These are phyloP conservation scores for Fistularia commersonii DNA, from an alignment of 2,797 vertebrate genomes.

Conservation along the genomic window DNA sequence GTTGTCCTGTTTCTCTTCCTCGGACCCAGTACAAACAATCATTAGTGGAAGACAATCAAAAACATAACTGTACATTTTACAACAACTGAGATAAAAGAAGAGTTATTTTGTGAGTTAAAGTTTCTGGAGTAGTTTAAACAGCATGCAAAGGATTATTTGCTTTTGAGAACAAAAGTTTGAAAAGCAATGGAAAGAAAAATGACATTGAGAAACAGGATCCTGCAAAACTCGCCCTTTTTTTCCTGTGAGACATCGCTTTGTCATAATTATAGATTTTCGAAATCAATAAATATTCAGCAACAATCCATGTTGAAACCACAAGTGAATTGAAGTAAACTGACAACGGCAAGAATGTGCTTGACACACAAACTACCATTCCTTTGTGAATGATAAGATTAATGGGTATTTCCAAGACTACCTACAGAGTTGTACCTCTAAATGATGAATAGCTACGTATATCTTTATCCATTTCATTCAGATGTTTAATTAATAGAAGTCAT, in stretches of 20 bases:
- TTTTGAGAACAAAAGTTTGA: no score
- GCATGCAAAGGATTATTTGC: no score
- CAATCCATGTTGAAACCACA: conserved; percentile 12
- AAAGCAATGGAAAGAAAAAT: no score
- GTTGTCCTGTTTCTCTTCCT: no score
- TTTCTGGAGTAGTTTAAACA: no score
- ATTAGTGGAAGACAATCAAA: no score
- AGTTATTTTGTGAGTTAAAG: no score
- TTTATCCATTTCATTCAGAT: conserved; percentile 42
- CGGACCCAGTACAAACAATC: no score
- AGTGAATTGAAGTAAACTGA: conserved; percentile 9
- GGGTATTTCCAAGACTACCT: conserved; percentile 34
- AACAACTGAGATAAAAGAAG: no score
- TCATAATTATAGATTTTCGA: conserved; percentile 11
- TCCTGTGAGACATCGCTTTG: conserved; percentile 6
- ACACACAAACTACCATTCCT: conserved; percentile 6
- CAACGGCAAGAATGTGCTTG: conserved; percentile 3
- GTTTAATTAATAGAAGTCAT: conserved; percentile 41
- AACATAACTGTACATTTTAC: no score
- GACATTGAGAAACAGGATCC: no score
- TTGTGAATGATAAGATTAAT: conserved; percentile 43
- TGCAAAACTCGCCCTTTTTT: background rate
- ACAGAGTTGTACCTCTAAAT: conserved; percentile 37
- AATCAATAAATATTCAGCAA: conserved; percentile 17
- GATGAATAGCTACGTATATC: conserved; percentile 44